A percentile compares a stretch with the other conserved stretches of the same genome.
phyloP scores from a whole-genome alignment of 2,113 vertebrate genomes.

The Pogona vitticeps region DNA sequence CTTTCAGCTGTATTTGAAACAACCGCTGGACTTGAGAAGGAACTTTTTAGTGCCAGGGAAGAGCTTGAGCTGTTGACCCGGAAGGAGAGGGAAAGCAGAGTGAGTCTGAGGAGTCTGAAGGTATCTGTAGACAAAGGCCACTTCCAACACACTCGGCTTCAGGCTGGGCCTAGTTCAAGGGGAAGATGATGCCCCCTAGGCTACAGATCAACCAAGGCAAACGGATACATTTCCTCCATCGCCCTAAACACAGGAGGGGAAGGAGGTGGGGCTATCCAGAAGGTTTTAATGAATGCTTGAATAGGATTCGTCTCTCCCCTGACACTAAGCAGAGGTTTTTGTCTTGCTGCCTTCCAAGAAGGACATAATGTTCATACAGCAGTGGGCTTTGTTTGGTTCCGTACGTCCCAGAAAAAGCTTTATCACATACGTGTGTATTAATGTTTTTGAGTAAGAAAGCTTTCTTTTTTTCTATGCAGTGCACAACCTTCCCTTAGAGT shows the following conservation, averaged over 20 bases:
- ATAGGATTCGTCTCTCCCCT: not conserved
- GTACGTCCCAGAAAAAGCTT: not conserved
- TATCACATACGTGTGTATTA: not conserved
- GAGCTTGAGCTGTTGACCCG: conserved; percentile 83
- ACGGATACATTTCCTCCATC: not conserved
- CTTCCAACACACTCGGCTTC: not conserved
- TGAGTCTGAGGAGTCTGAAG: conserved; percentile 62
- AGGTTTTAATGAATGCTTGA: too few relatives aligned
- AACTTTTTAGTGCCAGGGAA: conserved; percentile 80
- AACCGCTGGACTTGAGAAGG: conserved; percentile 74
- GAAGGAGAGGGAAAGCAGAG: conserved; percentile 86
- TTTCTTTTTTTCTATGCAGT: not conserved
- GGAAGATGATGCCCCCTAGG: not conserved
- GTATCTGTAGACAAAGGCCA: not conserved
- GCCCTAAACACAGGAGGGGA: too few relatives aligned
- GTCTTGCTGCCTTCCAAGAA: not conserved
- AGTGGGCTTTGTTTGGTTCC: not conserved
- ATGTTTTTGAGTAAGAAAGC: not conserved
- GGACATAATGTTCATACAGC: not conserved
- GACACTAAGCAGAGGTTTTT: not conserved
- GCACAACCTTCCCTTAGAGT: too few relatives aligned
- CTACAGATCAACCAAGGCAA: not conserved
- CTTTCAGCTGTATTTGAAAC: conserved; percentile 54
- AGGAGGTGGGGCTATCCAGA: too few relatives aligned
- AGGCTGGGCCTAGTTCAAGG: not conserved